Base-by-base conservation (phyloP, 2,888 invertebrate species). In the Sabellastarte sp. region DNA sequence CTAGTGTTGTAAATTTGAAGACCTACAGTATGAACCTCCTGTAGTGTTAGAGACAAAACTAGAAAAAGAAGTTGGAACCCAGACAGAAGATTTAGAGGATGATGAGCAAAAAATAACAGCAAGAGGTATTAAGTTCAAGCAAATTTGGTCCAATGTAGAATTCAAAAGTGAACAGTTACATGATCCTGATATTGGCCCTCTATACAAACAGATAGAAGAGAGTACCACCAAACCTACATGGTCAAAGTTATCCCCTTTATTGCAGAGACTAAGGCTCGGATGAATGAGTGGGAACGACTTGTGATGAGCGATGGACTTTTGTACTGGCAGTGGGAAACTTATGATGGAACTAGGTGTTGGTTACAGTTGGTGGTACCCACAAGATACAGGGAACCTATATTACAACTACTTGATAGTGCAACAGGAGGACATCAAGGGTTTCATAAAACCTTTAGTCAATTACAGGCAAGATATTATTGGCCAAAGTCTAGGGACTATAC, bases 401-500 rank as follows among this genome's bases (percentile, higher is more conserved):
- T 5, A 20, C 10, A 10, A 41, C 10, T 20, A 10, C 60, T 51
- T 52, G n/a, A 60, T 29, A 10, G 26, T 4, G n/a, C 29, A 29
- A 15, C 52, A 4, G 50, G 5, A 29, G 60, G 60, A 5, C 60
- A 60, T 30, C 32, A 51, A 20, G 60, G 60, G n/a, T 20, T 52
- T 5, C 15, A 60, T 3, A 10, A 32, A 29, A 60, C 60, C 3
- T 30, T 60, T 3, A 26, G 50, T 20, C 5, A 30, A 4, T 20
- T 60, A n/a, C 26, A 32, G n/a, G 4, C 10, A 52, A 50, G 52
- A 52, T 60, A 15, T 51, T 60, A 29, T 26, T 60, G 60, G 60
- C 52, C 60, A 26, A 3, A 30, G 20, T 51, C 10, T 20, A 51
- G 32, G 26, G 30, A 10, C 3, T 30, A 60, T 60, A 28, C 51